Conservation (phyloP, 2,797 vertebrate genomes). For the Rhynchotus rufescens region DNA sequence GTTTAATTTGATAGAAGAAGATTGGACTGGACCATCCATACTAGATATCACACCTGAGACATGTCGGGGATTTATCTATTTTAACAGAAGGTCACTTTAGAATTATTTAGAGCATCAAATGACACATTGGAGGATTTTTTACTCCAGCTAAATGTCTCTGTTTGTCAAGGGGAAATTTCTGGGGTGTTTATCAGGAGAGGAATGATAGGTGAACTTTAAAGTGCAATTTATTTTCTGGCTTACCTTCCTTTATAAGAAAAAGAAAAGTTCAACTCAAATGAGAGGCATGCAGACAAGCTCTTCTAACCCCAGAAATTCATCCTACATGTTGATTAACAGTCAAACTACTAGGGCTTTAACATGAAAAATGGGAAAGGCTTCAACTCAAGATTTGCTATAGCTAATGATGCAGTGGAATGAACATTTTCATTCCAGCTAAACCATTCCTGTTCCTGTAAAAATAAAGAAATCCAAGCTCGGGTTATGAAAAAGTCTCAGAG, state of each 20-base stretch:
- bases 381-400: conserved; percentile 33
- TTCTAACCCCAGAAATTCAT: conserved; percentile 30
- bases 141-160: background rate
- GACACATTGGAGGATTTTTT: background rate
- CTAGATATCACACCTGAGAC: background rate
- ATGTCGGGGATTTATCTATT: background rate
- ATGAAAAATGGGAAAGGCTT: conserved; percentile 59
- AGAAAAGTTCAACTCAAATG: conserved; percentile 27
- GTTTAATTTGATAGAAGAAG: background rate
- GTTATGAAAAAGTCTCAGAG: conserved; percentile 12
- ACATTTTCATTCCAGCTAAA: conserved; percentile 58
- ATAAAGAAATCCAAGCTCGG: conserved; percentile 50
- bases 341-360: conserved; percentile 34
- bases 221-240: conserved; percentile 43
- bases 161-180: background rate
- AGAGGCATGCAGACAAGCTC: conserved; percentile 13
- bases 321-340: conserved; percentile 51
- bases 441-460: conserved; percentile 51
- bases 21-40: background rate
- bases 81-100: background rate
- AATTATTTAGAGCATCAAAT: background rate
- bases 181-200: conserved; percentile 5
- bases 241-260: background rate
- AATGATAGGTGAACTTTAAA: conserved; percentile 28
- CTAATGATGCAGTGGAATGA: conserved; percentile 58